Conservation (phyloP, 1,140 invertebrate genomes). For the Drosophila setifemur region DNA sequence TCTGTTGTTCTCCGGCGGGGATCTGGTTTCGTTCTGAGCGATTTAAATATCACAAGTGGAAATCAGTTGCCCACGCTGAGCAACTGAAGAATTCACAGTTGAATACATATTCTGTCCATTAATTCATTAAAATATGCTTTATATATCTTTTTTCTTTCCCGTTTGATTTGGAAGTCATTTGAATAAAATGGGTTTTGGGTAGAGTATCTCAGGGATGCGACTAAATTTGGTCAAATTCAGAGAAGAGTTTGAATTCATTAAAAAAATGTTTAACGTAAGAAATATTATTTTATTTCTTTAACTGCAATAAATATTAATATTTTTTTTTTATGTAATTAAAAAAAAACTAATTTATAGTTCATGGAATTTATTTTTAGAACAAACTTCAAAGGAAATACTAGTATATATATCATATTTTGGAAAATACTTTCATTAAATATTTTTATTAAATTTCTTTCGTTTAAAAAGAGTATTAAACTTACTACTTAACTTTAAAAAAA, state of each 20-base stretch:
- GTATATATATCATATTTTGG: too few species aligned
- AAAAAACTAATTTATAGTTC: too few species aligned
- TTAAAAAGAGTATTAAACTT: too few species aligned
- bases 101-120: constrained; percentile 39
- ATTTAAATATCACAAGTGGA: constrained; percentile 70
- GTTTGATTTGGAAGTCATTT: constrained; percentile 5
- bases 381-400: too few species aligned
- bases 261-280: constrained; percentile 2
- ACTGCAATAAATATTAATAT: too few species aligned
- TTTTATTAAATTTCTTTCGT: neutral
- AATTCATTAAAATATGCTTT: constrained; percentile 75
- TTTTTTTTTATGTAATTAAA: too few species aligned
- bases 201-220: neutral
- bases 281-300: too few species aligned
- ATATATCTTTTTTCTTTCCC: constrained; percentile 39
- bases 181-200: neutral
- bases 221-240: neutral
- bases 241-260: neutral
- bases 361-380: too few species aligned
- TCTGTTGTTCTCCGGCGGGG: constrained; percentile 8
- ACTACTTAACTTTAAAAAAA: too few species aligned
- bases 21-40: constrained; percentile 20
- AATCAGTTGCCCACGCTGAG: constrained; percentile 63
- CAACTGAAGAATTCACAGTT: constrained; percentile 10
- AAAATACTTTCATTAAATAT: too few species aligned